A percentile compares a stretch with the other conserved stretches of the same genome.
These are phyloP conservation scores for Tethya wilhelma DNA, from an alignment of 37 sponge, comb jelly and placozoan genomes.

Conservation along the genomic window DNA sequence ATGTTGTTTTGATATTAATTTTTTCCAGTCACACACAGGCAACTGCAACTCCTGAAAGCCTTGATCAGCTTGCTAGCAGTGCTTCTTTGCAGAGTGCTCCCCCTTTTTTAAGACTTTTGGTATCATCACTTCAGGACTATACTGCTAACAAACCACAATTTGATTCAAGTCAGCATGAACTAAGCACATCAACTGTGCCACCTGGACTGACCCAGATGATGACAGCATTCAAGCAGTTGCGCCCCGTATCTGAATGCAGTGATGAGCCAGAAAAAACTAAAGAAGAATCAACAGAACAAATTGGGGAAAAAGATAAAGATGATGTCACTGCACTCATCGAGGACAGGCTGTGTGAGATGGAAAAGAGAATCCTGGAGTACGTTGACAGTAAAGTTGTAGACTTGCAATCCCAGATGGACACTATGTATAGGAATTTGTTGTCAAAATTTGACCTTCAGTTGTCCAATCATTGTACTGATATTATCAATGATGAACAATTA, in stretches of 20 bases:
- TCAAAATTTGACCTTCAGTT: no score
- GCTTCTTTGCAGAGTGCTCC: not conserved
- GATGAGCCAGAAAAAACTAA: not conserved
- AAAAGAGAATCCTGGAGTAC: no score
- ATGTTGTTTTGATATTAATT: no score
- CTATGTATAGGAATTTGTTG: no score
- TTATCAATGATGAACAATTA: not conserved
- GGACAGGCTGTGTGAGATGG: not conserved
- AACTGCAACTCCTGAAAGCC: no score
- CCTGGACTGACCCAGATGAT: conserved; percentile 9
- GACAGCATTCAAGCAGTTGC: conserved; percentile 20
- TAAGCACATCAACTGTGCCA: not conserved
- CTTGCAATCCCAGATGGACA: no score
- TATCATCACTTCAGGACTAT: conserved; percentile 18
- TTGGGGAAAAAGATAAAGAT: not conserved
- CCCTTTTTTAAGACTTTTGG: not conserved
- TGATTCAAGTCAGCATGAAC: not conserved
- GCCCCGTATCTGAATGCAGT: conserved; percentile 6
- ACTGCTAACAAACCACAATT: no score
- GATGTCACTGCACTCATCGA: not conserved
- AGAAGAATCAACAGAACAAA: not conserved
- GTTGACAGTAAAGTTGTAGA: no score
- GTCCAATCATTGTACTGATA: no score
- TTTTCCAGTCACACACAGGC: no score
- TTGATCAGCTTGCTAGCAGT: no score